These are phyloP conservation scores for Lepidochitona cinerea DNA, from an alignment of 2,888 invertebrate species.

Conservation along the genomic window DNA sequence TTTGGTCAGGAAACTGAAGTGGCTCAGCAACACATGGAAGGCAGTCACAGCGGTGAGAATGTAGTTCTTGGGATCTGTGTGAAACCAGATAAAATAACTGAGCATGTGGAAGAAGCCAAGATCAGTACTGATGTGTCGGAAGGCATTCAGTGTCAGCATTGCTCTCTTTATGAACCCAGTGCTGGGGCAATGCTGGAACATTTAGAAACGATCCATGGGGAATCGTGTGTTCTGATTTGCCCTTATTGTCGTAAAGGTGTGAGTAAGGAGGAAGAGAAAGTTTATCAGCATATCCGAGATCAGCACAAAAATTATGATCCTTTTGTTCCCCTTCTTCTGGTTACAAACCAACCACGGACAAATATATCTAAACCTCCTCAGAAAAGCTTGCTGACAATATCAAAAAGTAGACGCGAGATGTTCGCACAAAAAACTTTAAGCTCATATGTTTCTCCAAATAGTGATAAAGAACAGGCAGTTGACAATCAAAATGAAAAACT, in stretches of 20 bases:
- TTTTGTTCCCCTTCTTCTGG: neutral
- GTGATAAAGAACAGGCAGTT: neutral
- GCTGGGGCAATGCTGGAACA: neutral
- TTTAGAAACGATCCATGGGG: neutral
- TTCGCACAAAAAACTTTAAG: neutral
- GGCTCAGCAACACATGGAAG: neutral
- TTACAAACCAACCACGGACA: neutral
- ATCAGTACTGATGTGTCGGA: neutral
- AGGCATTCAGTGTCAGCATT: neutral
- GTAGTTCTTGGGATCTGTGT: neutral
- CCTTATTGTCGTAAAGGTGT: neutral
- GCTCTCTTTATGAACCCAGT: neutral
- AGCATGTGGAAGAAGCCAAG: too few species aligned
- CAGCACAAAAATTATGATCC: neutral
- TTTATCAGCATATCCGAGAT: neutral
- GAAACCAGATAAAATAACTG: neutral
- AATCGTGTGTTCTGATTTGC: neutral
- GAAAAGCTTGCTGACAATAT: neutral
- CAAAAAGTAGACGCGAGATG: neutral
- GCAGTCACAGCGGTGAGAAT: neutral
- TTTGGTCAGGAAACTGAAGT: neutral
- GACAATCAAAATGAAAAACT: neutral
- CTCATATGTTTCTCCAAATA: neutral
- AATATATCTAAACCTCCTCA: neutral
- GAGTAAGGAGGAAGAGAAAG: neutral